Base-by-base conservation (phyloP, 2,888 invertebrate species). In the Drosophila testacea region DNA sequence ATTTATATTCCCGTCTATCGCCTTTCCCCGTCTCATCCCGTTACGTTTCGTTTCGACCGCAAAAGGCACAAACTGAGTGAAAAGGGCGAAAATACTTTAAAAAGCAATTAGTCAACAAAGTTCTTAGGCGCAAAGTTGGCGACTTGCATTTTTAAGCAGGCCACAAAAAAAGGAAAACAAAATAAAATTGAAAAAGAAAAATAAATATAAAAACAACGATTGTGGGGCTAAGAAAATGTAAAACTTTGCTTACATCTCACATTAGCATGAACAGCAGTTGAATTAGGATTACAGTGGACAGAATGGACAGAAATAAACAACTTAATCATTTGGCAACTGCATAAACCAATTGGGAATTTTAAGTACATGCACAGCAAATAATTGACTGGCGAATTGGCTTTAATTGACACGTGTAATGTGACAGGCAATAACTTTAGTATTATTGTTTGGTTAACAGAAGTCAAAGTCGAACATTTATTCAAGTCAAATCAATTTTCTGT, bases 41-140 rank as follows among this genome's bases (percentile, higher is more conserved):
- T 27, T 50, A n/a, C 47, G 47, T 11, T 27, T 41, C 47, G 34
- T 30, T 34, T 13, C 47, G 69, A 75, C 80, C 83, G 46, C 86
- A 73, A 81, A 83, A 61, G 54, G 36, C 57, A 41, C 59, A 55
- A 56, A 39, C 60, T 46, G 42, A 52, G 59, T 48, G 34, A 50
- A 50, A 66, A 62, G 54, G 36, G 51, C 34, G 34, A 69, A 73
- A 82, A 88, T 85, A 76, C 83, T 77, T 79, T 80, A 67, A 77
- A 82, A 82, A 85, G 88, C 88, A 88, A 83, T 83, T 83, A 88
- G 88, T 85, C 82, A 88, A 65, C 61, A 83, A 88, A 82, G 70
- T 83, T 83, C 67, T 52, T 64, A 69, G 87, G 66, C 76, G 60
- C 61, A 82, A 85, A 79, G 63, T 85, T 85, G 74, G 54, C 71